Evolutionary conservation across 2,797 vertebrate species (phyloP).

Genomic region (Ammospiza maritima): DNA sequence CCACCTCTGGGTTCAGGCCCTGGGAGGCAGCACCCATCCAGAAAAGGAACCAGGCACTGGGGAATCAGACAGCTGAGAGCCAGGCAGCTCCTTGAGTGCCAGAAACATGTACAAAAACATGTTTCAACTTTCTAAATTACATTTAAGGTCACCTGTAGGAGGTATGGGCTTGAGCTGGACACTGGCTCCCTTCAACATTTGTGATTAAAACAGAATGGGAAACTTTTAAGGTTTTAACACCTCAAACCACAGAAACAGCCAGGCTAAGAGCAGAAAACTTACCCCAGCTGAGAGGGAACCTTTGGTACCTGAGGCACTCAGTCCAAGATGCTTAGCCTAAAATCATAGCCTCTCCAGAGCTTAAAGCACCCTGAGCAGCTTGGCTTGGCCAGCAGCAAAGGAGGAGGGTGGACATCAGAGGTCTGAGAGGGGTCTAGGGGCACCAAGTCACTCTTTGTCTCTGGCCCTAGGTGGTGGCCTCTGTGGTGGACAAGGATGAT

Average conservation of each 20-base stretch:
- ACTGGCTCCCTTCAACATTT: background rate
- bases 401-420: too few relatives aligned
- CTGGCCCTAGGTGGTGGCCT: constrained; percentile 88
- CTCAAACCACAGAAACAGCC: background rate
- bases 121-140: background rate
- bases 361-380: too few relatives aligned
- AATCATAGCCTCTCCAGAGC: too few relatives aligned
- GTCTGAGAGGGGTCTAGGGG: background rate
- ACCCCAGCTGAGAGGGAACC: background rate
- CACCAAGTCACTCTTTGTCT: background rate
- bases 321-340: too few relatives aligned
- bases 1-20: background rate
- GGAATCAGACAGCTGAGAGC: fast-evolving
- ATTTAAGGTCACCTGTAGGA: background rate
- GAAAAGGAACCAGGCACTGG: background rate
- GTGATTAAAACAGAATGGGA: background rate
- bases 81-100: background rate
- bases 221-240: background rate
- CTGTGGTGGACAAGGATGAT: constrained; percentile 88
- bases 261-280: background rate
- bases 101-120: background rate
- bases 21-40: fast-evolving
- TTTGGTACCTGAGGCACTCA: too few relatives aligned
- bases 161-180: background rate
- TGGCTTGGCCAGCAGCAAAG: too few relatives aligned